Base-by-base conservation (phyloP, 2,113 vertebrate genomes). In the Tenebrosternarchus preto region DNA sequence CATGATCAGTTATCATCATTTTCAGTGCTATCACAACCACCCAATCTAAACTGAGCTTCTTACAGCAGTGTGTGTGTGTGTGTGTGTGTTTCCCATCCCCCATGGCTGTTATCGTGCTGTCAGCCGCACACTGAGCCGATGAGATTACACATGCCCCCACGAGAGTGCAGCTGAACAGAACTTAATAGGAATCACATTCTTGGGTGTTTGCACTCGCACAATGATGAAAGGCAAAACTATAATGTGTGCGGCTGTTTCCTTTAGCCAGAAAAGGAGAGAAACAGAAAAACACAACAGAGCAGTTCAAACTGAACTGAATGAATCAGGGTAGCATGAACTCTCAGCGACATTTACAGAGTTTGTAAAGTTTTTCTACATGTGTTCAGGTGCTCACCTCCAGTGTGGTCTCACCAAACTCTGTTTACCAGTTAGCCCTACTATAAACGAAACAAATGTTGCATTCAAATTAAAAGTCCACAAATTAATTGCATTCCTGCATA, bases 121-220 rank as follows among this genome's bases (percentile, higher is more conserved):
- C 79, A 68, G 50, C 53, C 46, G 20, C 46, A 57, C 46, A 33
- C 55, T 6, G 50, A 75, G 31, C 27, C 61, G 43, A 61, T 75
- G 55, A 82, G 79, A 77, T 74, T 71, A 60, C 78, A 64, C 76
- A 76, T 83, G 68, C 72, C 55, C 63, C 31, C 39, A 76, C 59
- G 31, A 77, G 82, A 80, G 80, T 76, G 73, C 80, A 86, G 78
- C 82, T 85, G 63, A 81, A 77, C 69, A 76, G 77, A 82, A 84
- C 76, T 74, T 88, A 84, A 86, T 83, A 36, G 70, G 67, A 61
- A 64, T 79, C 60, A 73, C 82, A 86, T 88, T 84, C 85, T 78
- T 43, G 27, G 33, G 77, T 59, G 64, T 50, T 57, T 53, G 59
- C 56, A 36, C 75, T 76, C 64, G 66, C 36, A n/a, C 43, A 22